These are phyloP conservation scores for Chironomus tepperi DNA, from an alignment of 1,140 invertebrate species.

Conservation along the genomic window DNA sequence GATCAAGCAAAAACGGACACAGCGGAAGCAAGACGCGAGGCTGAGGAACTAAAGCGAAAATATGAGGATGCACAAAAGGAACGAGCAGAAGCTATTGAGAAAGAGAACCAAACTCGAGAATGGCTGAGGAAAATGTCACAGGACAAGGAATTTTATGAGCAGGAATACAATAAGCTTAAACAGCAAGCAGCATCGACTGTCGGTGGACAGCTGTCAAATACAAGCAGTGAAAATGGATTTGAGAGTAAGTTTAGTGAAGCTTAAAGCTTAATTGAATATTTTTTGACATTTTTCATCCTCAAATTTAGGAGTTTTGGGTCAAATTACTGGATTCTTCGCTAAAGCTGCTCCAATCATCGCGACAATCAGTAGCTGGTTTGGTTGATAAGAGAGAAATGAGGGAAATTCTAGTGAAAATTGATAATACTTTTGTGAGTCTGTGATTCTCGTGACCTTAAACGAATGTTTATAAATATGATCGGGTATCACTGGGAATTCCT, in stretches of 20 bases:
- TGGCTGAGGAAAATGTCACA: background rate
- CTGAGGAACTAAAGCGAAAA: background rate
- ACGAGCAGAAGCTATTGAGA: background rate
- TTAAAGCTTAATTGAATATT: too few species aligned
- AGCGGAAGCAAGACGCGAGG: background rate
- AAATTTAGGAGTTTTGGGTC: background rate
- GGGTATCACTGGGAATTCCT: too few species aligned
- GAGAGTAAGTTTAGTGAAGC: background rate
- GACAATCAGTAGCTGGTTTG: background rate
- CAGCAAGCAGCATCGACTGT: background rate
- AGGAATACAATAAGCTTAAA: conserved; percentile 4
- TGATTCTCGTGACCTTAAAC: too few species aligned
- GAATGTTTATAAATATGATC: too few species aligned
- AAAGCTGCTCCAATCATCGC: background rate
- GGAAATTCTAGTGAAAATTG: too few species aligned
- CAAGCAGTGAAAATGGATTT: background rate
- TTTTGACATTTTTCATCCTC: background rate
- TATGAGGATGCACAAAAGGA: background rate
- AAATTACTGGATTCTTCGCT: background rate
- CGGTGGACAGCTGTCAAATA: background rate
- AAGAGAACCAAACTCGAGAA: conserved; percentile 11
- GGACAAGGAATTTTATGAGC: background rate
- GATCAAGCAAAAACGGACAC: background rate
- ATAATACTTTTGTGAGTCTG: too few species aligned
- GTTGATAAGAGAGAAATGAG: background rate